Evolutionary conservation across 2,888 invertebrate species (phyloP).

Genomic region (Caenorhabditis imperialis): DNA sequence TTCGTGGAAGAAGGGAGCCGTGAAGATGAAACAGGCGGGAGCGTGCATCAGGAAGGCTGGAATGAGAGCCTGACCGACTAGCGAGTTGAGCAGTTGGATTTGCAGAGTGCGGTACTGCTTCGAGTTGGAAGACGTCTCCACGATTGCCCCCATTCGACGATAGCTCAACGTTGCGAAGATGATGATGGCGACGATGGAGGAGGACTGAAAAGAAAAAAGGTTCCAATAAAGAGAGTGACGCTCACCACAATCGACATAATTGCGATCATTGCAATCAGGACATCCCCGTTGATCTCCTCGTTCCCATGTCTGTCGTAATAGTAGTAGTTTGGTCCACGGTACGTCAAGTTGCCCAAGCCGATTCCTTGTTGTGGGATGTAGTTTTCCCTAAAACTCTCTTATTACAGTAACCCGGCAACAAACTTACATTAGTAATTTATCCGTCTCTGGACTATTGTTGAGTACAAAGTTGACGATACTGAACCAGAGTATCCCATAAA

Average conservation of each 20-base stretch:
- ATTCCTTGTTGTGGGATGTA: neutral
- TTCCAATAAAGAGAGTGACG: no score
- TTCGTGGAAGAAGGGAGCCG: no score
- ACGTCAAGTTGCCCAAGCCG: neutral
- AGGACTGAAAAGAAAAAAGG: neutral
- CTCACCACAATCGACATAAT: conserved; percentile 1
- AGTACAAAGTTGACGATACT: neutral
- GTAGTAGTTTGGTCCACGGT: neutral
- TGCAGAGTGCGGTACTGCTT: neutral
- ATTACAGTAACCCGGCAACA: no score
- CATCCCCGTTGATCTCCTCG: neutral
- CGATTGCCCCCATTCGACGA: neutral
- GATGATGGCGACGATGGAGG: neutral
- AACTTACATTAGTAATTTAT: conserved; percentile 16
- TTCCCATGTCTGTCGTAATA: neutral
- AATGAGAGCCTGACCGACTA: no score
- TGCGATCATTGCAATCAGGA: neutral
- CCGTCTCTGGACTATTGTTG: neutral
- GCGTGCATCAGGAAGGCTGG: no score
- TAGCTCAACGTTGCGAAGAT: neutral
- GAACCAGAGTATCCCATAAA: neutral
- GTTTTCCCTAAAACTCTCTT: neutral
- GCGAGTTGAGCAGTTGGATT: no score
- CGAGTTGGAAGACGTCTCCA: neutral
- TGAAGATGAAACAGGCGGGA: no score